Base-by-base conservation (phyloP, 2,113 vertebrate genomes). In the Catagonus wagneri region DNA sequence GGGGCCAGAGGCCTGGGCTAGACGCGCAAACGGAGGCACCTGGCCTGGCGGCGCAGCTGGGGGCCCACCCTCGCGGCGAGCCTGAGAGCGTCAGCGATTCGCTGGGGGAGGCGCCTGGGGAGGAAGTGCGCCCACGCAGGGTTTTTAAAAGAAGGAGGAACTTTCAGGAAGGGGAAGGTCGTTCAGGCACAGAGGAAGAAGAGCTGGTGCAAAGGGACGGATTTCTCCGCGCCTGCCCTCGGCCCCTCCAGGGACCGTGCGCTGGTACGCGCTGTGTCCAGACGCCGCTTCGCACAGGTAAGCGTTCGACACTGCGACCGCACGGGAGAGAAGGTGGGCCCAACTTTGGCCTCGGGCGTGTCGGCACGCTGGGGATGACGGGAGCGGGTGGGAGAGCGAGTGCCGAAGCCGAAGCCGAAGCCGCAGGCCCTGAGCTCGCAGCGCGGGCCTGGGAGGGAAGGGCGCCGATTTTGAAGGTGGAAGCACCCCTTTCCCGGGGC, bases 211-310 rank as follows among this genome's bases (percentile, higher is more conserved):
- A 29, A 10, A 88, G 69, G 27, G 22, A 29, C 7, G 61, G 7
- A 9, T n/a, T 23, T 56, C 25, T 27, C 14, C 20, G 39, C 13
- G 11, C 25, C 65, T 36, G 44, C n/a, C 27, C 25, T 10, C 0
- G 2, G 1, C 14, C 11, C 27, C 29, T 17, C 13, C 29, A 0
- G 4, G 0, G 6, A 36, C 85, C 6, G 16, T 6, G 39, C 7
- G 50, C 6, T 27, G 39, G 69, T 23, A 2, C 17, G 14, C 56
- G 22, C 8, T 15, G 78, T 44, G 44, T 44, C 80, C 80, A 32
- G 54, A 22, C 25, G 8, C 76, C 14, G 1, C 16, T 27, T 50
- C 32, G 50, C 34, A 29, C 17, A 29, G 76, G 32, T 79, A 66
- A 54, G 75, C 69, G 12, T 16, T n/a, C 58, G 68, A 50, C 15